phyloP scores from a whole-genome alignment of 2,797 vertebrate species.

The Pogoniulus pusillus region DNA sequence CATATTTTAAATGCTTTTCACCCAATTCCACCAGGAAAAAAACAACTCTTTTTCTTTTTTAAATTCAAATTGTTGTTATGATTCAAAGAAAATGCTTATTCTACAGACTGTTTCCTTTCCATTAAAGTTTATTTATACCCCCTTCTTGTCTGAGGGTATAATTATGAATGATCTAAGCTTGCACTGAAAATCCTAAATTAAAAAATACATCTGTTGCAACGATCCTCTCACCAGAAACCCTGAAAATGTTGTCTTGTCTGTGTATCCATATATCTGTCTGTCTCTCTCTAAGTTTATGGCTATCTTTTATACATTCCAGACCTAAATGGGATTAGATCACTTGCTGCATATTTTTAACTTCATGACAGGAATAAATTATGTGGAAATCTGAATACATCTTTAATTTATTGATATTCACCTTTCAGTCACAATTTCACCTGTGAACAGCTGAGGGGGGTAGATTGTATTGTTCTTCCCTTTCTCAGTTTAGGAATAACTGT shows the following conservation, averaged over 20 bases:
- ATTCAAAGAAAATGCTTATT: constrained; percentile 62
- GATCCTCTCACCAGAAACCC: constrained; percentile 56
- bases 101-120: constrained; percentile 61
- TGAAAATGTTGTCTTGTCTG: constrained; percentile 58
- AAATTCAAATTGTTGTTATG: constrained; percentile 38
- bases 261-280: constrained; percentile 61
- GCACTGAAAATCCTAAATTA: constrained; percentile 69
- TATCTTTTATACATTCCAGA: constrained; percentile 33
- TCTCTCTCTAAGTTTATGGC: constrained; percentile 46
- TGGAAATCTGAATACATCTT: constrained; percentile 13
- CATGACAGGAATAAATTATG: background rate
- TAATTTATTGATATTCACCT: background rate
- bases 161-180: constrained; percentile 72
- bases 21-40: constrained; percentile 23
- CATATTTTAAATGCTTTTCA: constrained; percentile 46
- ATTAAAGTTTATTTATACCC: constrained; percentile 69
- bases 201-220: constrained; percentile 67
- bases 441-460: background rate
- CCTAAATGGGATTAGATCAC: constrained; percentile 36
- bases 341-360: constrained; percentile 17
- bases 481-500: background rate
- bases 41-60: constrained; percentile 1
- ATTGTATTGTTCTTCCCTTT: background rate
- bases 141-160: constrained; percentile 56
- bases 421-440: constrained; percentile 9